Evolutionary conservation across 2,888 invertebrate species (phyloP), one percentile per base, ranked within the genome.

Genomic region (Ariolimax columbianus): DNA sequence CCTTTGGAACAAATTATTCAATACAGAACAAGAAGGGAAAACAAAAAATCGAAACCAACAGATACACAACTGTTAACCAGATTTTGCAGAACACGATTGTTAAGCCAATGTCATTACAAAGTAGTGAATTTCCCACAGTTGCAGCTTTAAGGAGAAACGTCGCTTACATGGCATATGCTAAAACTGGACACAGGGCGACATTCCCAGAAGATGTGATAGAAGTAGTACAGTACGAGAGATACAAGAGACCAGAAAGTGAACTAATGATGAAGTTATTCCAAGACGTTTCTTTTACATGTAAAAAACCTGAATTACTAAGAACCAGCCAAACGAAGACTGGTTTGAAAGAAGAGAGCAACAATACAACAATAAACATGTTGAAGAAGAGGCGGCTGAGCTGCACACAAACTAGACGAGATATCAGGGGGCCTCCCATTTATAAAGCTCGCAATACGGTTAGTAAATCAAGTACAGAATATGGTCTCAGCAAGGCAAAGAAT

Each of bases 141-240:
- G 79, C 66, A 68, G 79, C 79, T 63, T 17, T 40, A 6, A 14
- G 17, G 33, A 79, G 79, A 68, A 40, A 79, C 30, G 66, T n/a
- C 26, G 79, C 79, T 19, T 79, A 79, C 33, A 7, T 43, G n/a
- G 33, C 66, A 23, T 79, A 79, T 33, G 79, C 47, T 43, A 40
- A 43, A 19, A 66, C 79, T 9, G 79, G 79, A 68, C 23, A 43
- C 14, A 66, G 79, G 47, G 66, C 79, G 1, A 40, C 30, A 43
- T 43, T 79, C 2, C 47, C 66, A 17, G 79, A 40, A 6, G 79
- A 79, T 68, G 66, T 79, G 0, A 43, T 79, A 0, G 79, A 79
- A 33, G 66, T 79, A 2, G 79, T 79, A 4, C 9, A 33, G 2
- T 79, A 79, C 33, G 59, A 63, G 11, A 63, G 23, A 63, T n/a